Base-by-base conservation (phyloP, 2,888 invertebrate genomes). In the Pardosa pseudoannulata region DNA sequence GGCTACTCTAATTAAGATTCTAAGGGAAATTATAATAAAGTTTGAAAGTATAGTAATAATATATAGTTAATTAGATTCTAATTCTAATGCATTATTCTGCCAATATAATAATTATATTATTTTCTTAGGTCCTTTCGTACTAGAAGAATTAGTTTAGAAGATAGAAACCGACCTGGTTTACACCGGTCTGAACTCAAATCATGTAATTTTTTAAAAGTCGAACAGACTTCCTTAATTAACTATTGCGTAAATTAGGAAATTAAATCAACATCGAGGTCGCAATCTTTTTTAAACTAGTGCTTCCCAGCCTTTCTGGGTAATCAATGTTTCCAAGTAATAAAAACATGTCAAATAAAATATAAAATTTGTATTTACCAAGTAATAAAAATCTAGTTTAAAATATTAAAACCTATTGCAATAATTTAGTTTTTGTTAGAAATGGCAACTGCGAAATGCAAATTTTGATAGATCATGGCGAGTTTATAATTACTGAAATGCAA, bases 251-350 rank as follows among this genome's bases (percentile, higher is more conserved):
- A 93, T 93, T 93, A 92, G 93, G 93, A 93, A 91, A 93, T 94
- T 95, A 95, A 95, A 95, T 94, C 95, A 96, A 95, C 95, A 96
- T 96, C 95, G 95, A 96, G 95, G 95, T 95, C 94, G 94, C 94
- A 95, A 95, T 93, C 94, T 93, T 93, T 94, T 93, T 93, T 92
- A 93, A 95, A n/a, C n/a, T n/a, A n/a, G n/a, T n/a, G n/a, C n/a
- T n/a, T n/a, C n/a, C n/a, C n/a, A n/a, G n/a, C n/a, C n/a, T n/a
- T n/a, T n/a, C n/a, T n/a, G n/a, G n/a, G n/a, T n/a, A n/a, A n/a
- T n/a, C n/a, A n/a, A n/a, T n/a, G n/a, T n/a, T n/a, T n/a, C n/a
- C n/a, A n/a, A n/a, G n/a, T n/a, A n/a, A n/a, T n/a, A n/a, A n/a
- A n/a, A n/a, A n/a, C n/a, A n/a, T n/a, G n/a, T n/a, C n/a, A n/a